Conservation (phyloP, 2,888 invertebrate genomes). For the Netelia melanura region DNA sequence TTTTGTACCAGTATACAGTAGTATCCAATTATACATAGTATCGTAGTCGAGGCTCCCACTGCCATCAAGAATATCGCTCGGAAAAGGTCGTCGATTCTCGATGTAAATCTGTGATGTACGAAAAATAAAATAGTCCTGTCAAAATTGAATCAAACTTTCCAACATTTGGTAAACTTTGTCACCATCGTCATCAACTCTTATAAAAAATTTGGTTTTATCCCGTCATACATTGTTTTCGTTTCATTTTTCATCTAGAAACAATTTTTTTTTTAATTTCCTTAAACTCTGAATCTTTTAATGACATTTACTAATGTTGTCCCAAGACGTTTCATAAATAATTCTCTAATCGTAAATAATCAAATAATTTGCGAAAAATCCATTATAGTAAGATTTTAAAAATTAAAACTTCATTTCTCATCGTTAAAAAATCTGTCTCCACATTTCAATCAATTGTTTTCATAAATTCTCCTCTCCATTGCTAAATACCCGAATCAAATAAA, state of each 20-base stretch:
- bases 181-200: not conserved
- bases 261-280: too few relatives aligned
- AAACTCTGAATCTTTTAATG: too few relatives aligned
- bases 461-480: not conserved
- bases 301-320: not conserved
- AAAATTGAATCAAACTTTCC: not conserved
- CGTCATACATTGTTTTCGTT: too few relatives aligned
- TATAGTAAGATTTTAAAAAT: too few relatives aligned
- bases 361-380: too few relatives aligned
- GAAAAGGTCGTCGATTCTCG: slow-evolving; percentile 57
- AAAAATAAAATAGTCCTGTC: not conserved
- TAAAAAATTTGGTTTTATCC: too few relatives aligned
- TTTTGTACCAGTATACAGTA: slow-evolving; percentile 15
- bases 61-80: slow-evolving; percentile 65
- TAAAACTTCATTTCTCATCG: too few relatives aligned
- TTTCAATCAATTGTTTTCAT: not conserved
- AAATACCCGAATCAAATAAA: not conserved
- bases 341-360: too few relatives aligned
- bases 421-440: too few relatives aligned
- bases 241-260: too few relatives aligned
- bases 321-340: too few relatives aligned
- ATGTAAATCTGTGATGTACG: slow-evolving; percentile 72
- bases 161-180: not conserved
- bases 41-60: slow-evolving; percentile 61
- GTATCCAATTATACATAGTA: slow-evolving; percentile 67